Conservation (phyloP, 2,888 invertebrate species). For the Pristionchus fissidentatus region DNA sequence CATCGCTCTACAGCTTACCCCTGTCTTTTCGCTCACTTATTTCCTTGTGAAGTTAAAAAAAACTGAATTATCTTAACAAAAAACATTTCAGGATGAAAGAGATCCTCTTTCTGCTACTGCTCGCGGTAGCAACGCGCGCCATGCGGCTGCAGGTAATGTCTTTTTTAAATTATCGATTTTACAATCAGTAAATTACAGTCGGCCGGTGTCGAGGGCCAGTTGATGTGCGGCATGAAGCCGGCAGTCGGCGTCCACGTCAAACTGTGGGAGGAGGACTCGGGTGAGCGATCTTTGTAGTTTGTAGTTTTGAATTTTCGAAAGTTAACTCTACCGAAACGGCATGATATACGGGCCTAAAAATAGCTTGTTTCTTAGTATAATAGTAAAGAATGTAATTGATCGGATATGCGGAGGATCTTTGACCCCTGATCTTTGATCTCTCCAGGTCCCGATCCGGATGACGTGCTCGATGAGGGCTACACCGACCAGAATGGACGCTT, state of each 20-base stretch:
- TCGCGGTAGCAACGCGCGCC: background rate
- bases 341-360: too few relatives aligned
- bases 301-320: too few relatives aligned
- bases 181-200: conserved; percentile 51
- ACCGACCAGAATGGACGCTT: conserved; percentile 64
- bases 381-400: too few relatives aligned
- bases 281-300: conserved; percentile 8
- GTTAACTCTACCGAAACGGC: too few relatives aligned
- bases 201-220: conserved; percentile 60
- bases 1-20: conserved; percentile 11
- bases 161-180: background rate
- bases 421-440: background rate
- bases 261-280: conserved; percentile 65
- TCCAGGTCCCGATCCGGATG: conserved; percentile 69
- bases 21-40: too few relatives aligned
- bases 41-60: too few relatives aligned
- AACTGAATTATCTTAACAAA: too few relatives aligned
- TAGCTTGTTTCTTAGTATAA: too few relatives aligned
- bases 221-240: conserved; percentile 64
- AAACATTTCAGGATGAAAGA: conserved; percentile 29
- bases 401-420: background rate
- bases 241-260: conserved; percentile 64
- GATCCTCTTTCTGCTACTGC: background rate
- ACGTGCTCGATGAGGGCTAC: conserved; percentile 66
- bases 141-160: conserved; percentile 30